Percentiles rank a stretch among this genome's conserved stretches.
Conservation (phyloP, 2,797 vertebrate genomes). For the Nyctalus aviator region DNA sequence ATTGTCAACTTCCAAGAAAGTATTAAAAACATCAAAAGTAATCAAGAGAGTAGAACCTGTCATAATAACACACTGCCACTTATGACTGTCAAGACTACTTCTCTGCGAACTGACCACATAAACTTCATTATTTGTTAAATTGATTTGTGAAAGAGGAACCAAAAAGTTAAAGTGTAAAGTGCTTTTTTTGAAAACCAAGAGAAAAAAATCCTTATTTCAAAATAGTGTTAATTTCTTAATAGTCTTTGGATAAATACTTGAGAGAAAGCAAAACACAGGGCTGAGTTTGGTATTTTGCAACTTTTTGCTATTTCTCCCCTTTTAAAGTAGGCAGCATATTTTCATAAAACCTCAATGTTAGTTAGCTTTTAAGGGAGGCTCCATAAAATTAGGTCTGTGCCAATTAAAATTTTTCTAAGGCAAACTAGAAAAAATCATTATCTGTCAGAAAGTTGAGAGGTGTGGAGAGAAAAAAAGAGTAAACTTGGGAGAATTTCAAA, state of each 20-base stretch:
- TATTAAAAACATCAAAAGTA: background rate
- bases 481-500: background rate
- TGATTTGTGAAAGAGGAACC: background rate
- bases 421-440: background rate
- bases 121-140: background rate
- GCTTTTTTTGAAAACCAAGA: background rate
- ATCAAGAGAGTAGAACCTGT: background rate
- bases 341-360: background rate
- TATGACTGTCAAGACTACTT: background rate
- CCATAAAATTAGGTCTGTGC: conserved; percentile 27
- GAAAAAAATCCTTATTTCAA: background rate
- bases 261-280: background rate
- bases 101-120: background rate
- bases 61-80: background rate
- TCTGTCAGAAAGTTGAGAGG: background rate
- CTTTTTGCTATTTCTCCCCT: background rate
- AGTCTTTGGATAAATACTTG: background rate
- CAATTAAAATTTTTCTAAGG: conserved; percentile 26
- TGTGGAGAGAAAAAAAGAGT: background rate
- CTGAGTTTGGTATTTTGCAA: background rate
- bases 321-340: background rate
- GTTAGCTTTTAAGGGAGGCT: background rate
- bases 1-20: background rate
- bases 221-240: conserved; percentile 45
- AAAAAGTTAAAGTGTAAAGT: background rate